Conservation (phyloP, 2,888 invertebrate genomes). For the Diadegma fenestrale region DNA sequence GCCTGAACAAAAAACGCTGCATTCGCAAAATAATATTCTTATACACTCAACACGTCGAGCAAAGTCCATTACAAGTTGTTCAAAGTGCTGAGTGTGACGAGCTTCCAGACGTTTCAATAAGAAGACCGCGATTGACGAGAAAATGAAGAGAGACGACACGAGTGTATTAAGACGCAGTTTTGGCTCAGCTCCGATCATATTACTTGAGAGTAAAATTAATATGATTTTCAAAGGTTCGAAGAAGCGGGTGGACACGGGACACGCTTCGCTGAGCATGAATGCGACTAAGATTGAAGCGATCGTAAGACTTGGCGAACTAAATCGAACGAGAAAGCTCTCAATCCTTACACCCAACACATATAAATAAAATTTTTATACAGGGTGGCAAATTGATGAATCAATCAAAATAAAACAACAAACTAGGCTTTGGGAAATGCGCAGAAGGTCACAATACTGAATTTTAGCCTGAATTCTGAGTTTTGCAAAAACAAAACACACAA, state of each 20-base stretch:
- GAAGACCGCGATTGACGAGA: conserved; percentile 33
- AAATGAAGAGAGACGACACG: conserved; percentile 41
- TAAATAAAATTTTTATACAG: neutral
- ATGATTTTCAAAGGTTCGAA: conserved; percentile 80
- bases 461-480: neutral
- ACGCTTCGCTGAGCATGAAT: conserved; percentile 80
- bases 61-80: neutral
- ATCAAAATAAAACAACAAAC: neutral
- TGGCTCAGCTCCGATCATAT: conserved; percentile 56
- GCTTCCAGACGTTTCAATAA: neutral
- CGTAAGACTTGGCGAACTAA: conserved; percentile 68
- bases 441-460: neutral
- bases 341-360: conserved; percentile 26
- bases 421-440: neutral
- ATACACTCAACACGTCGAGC: neutral
- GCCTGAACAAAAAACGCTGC: neutral
- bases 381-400: neutral
- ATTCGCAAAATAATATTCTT: neutral
- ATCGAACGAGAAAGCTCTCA: conserved; percentile 28
- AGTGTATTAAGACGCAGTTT: conserved; percentile 67
- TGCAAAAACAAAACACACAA: neutral
- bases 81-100: conserved; percentile 19
- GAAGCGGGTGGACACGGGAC: conserved; percentile 66
- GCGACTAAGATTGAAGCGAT: conserved; percentile 80
- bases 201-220: conserved; percentile 80